Evolutionary conservation across 2,888 invertebrate genomes (phyloP).

Genomic region (Lasiommata megera): DNA sequence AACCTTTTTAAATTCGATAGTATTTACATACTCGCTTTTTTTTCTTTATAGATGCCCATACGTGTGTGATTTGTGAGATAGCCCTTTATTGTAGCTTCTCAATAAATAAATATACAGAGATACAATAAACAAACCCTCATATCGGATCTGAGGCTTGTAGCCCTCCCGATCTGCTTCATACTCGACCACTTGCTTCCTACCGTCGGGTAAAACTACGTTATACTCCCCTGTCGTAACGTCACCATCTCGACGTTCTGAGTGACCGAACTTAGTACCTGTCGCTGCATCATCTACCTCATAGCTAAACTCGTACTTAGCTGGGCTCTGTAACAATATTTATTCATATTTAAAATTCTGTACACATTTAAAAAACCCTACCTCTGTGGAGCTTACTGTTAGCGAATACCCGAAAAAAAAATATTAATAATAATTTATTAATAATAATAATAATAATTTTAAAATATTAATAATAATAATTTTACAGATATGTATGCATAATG

Average conservation of each 20-base stretch:
- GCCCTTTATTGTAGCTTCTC: no score
- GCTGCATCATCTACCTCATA: slow-evolving; percentile 91
- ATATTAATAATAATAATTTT: no score
- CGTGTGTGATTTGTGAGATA: no score
- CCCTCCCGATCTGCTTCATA: slow-evolving; percentile 92
- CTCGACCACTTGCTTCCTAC: slow-evolving; percentile 92
- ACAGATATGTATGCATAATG: no score
- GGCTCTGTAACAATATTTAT: slow-evolving; percentile 82
- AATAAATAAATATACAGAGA: slow-evolving; percentile 12
- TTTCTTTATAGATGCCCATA: no score
- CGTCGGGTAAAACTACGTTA: slow-evolving; percentile 92
- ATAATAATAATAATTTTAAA: no score
- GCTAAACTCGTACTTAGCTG: slow-evolving; percentile 92
- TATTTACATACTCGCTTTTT: no score
- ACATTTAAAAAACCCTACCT: no score
- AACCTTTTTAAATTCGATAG: no score
- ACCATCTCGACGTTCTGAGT: slow-evolving; percentile 91
- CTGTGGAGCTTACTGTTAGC: no score
- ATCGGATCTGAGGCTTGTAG: slow-evolving; percentile 90
- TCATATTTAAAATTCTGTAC: not conserved
- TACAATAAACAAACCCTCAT: slow-evolving; percentile 84
- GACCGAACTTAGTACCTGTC: slow-evolving; percentile 90
- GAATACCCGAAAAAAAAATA: no score
- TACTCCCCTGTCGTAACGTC: slow-evolving; percentile 91
- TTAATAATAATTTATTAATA: no score